These are phyloP conservation scores for Ptyas mucosa DNA, from an alignment of 2,113 vertebrate species.

Conservation along the genomic window DNA sequence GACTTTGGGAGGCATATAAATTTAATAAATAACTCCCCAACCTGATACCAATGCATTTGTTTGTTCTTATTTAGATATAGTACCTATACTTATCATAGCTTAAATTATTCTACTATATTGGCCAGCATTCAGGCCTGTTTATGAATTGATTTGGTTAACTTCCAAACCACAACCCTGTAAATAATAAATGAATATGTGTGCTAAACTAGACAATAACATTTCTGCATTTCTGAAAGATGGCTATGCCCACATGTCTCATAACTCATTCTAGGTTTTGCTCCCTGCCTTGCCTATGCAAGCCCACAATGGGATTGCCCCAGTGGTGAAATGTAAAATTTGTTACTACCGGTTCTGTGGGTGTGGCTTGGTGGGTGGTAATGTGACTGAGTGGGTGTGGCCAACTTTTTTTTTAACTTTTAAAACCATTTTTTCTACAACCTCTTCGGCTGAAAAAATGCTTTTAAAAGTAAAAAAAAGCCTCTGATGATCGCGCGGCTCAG, in stretches of 20 bases:
- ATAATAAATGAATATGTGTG: neutral
- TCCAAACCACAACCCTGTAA: neutral
- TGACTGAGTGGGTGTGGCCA: no score
- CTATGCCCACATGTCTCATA: neutral
- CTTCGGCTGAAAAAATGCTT: no score
- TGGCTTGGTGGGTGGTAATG: no score
- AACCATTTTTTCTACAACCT: no score
- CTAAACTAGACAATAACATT: neutral
- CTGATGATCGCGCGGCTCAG: no score
- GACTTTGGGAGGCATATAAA: neutral
- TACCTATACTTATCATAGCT: neutral
- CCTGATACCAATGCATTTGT: neutral
- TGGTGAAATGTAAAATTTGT: no score
- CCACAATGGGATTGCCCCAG: neutral
- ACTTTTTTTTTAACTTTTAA: no score
- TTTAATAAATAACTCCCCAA: neutral
- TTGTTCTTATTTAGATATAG: neutral
- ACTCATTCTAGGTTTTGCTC: neutral
- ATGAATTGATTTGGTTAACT: neutral
- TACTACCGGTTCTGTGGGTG: no score
- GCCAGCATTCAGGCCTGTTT: neutral
- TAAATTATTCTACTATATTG: neutral
- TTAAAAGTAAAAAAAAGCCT: no score
- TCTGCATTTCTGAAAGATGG: neutral
- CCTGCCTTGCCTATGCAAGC: neutral